Base-by-base conservation (phyloP, 2,888 invertebrate species). In the Drosophila rubida region DNA sequence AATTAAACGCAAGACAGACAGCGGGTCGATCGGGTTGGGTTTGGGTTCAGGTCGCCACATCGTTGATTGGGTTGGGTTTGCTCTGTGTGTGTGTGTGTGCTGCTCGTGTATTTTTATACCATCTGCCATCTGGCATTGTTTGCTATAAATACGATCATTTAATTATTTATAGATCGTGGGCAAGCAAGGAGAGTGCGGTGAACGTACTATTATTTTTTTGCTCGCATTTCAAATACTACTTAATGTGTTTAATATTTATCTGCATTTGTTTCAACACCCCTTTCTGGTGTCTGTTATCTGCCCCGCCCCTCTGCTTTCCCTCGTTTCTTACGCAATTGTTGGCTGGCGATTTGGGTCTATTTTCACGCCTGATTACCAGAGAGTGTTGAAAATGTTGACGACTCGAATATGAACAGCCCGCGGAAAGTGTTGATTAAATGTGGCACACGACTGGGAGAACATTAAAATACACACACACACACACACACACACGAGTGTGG, bases 301-400 rank as follows among this genome's bases (percentile, higher is more conserved):
- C 3, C 22, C 46, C 13, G 48, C 22, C 37, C 39, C 50, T 44
- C 4, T n/a, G 9, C 7, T 22, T 8, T 23, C 22, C 23, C 23
- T 16, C 11, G 11, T 25, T 39, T 69, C 74, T 78, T 84, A 44
- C 62, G 41, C 65, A 84, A 75, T 63, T 59, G 67, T 64, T 69
- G 41, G 45, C 54, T 61, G 23, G 23, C 46, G 37, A 57, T 57
- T 70, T 71, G 50, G 39, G 45, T 63, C 60, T 72, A 80, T 78
- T 81, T 85, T 65, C 68, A 72, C 62, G 78, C 83, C 78, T 85
- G 86, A 83, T 83, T 87, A 78, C 83, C 53, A 65, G 51, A 54
- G 49, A 35, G 82, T 75, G 83, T 82, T 87, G 88, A 83, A 83
- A 83, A 64, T 63, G 61, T 77, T 68, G 75, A 75, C 85, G 62